A percentile compares a stretch with the other conserved stretches of the same genome.
These are phyloP conservation scores for Oncorhynchus kisutch DNA, from an alignment of 2,113 vertebrate genomes.

Conservation along the genomic window DNA sequence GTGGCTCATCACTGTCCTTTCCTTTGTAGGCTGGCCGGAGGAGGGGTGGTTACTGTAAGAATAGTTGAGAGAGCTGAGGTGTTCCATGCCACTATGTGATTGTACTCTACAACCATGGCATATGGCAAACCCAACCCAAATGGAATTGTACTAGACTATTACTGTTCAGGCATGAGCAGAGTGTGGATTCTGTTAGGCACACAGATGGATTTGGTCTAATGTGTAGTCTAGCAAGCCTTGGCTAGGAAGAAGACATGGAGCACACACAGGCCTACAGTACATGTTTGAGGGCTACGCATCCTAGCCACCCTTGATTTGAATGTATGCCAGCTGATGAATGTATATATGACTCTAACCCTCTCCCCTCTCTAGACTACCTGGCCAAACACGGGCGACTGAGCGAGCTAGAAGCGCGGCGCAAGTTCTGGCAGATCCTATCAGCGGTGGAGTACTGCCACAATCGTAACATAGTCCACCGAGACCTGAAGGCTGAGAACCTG, in stretches of 20 bases:
- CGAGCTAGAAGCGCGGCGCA: slow-evolving; percentile 90
- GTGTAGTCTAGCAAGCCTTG: not conserved
- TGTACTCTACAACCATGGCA: not conserved
- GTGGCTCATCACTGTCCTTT: too few species aligned
- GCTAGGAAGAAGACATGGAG: not conserved
- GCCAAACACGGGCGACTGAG: slow-evolving; percentile 93
- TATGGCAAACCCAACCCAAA: not conserved
- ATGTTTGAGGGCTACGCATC: not conserved
- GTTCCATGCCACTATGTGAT: not conserved
- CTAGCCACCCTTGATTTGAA: not conserved
- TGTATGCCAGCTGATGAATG: too few species aligned
- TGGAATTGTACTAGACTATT: not conserved
- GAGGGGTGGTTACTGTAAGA: too few species aligned
- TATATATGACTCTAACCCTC: not conserved
- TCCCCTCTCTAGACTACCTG: slow-evolving; percentile 83
- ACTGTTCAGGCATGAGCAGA: not conserved
- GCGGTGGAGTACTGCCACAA: slow-evolving; percentile 96
- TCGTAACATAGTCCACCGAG: slow-evolving; percentile 91
- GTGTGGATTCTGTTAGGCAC: not conserved
- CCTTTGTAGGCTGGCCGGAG: too few species aligned
- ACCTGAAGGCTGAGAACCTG: slow-evolving; percentile 96
- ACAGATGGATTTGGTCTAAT: too few species aligned
- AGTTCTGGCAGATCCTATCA: slow-evolving; percentile 98
- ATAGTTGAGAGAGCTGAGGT: too few species aligned
- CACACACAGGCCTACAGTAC: not conserved